Evolutionary conservation across 1,140 invertebrate species (phyloP).

Genomic region (Octopus bimaculoides): DNA sequence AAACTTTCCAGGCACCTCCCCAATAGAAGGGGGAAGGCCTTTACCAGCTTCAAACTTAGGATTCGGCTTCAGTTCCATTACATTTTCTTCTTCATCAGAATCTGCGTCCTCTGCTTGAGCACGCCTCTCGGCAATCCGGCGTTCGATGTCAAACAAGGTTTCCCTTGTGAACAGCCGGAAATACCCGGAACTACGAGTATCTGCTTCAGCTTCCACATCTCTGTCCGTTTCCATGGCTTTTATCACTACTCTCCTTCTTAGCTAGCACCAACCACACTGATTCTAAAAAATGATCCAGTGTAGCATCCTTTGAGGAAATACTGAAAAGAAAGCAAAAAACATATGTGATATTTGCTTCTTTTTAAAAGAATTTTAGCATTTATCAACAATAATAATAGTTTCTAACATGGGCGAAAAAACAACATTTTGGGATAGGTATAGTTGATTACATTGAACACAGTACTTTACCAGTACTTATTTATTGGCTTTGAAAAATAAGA

Average conservation of each 20-base stretch:
- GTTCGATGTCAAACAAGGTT: constrained; percentile 89
- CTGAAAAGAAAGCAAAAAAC: constrained; percentile 14
- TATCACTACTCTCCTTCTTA: constrained; percentile 24
- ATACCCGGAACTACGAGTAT: constrained; percentile 26
- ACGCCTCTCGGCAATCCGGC: constrained; percentile 58
- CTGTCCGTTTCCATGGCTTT: background rate
- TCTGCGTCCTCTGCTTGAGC: constrained; percentile 32
- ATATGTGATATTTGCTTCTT: background rate
- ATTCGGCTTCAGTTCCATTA: constrained; percentile 44
- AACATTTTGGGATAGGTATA: no score
- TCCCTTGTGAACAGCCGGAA: constrained; percentile 98
- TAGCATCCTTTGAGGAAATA: constrained; percentile 15
- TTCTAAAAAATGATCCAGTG: constrained; percentile 15
- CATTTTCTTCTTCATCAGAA: constrained; percentile 41
- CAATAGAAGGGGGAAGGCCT: constrained; percentile 48
- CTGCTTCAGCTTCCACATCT: constrained; percentile 11
- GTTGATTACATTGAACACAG: no score
- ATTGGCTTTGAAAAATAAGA: no score
- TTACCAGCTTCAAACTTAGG: constrained; percentile 51
- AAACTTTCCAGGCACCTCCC: constrained; percentile 45
- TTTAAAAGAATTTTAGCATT: no score
- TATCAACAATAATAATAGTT: no score
- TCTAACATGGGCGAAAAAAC: no score
- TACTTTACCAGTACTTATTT: no score
- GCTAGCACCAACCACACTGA: constrained; percentile 16